Base-by-base conservation (phyloP, 1,140 invertebrate genomes). In the Leptoteleia sp. region DNA sequence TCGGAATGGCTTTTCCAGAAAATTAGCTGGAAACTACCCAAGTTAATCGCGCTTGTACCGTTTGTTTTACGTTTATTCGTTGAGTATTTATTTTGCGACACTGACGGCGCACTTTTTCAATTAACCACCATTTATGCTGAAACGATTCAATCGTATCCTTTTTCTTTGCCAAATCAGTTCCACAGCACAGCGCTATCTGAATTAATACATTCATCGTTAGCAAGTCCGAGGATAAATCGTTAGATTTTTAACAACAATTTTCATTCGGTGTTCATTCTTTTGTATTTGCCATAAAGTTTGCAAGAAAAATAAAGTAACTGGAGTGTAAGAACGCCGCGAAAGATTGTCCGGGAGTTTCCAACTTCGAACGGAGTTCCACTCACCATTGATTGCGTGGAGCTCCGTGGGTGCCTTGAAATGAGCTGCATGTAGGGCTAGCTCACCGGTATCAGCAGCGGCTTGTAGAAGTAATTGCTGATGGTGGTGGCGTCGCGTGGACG, bases 401-500 rank as follows among this genome's bases (percentile, higher is more conserved):
- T 85, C 83, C 64, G 81, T 83, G 19, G 81, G 81, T 33, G 83
- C 75, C 68, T 82, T 87, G 67, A 84, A 88, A 64, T 84, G 83
- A 52, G 82, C 82, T 9, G 84, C 81, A 35, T 84, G 83, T 35
- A 82, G 72, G 16, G 83, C 84, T 54, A 85, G 81, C 82, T 88
- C 87, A 82, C 86, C 86, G 22, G 86, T 86, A 70, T 88, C 86
- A 37, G 87, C 87, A 31, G 86, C 87, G n/a, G 86, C 87, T 79
- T 87, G 87, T 4, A 88, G 61, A 35, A 88, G 45, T 76, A 86
- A 77, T 70, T 88, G 86, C 42, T 87, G 86, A 79, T 88, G 87
- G 71, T 87, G 86, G 52, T 87, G 87, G n/a, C 86, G 85, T 52
- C 86, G 81, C 35, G 86, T 92, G 2, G 93, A 94, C 3, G 93